Base-by-base conservation (phyloP, 2,888 invertebrate species). In the Rhagonycha fulva region DNA sequence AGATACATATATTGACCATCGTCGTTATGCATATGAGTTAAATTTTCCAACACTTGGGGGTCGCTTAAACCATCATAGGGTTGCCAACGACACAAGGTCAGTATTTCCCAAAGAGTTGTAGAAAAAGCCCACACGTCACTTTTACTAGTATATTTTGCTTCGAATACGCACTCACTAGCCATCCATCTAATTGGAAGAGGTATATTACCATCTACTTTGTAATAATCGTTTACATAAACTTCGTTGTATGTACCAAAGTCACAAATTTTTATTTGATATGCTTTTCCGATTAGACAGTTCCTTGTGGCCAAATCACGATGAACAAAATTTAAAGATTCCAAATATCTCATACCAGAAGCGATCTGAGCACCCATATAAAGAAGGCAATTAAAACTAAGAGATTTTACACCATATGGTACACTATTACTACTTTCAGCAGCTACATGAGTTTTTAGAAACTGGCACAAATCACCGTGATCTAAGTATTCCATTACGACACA, bases 91-190 rank as follows among this genome's bases (percentile, higher is more conserved):
- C 95, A 95, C 72, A 94, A 89, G 10, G 94, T 93, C 83, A 96
- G 90, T 76, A 97, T 93, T 88, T 97, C 97, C 93, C 96, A 95
- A 68, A 97, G 88, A 0, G 95, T 95, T 19, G 97, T 95, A 0
- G 94, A 97, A 87, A 96, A 97, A 12, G 96, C 92, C 96, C 97
- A 97, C 1, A 96, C 95, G 87, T 97, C 97, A 84, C 94, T 95
- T 87, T 95, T 95, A 76, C 95, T 95, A 72, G 96, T 95, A 87
- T 96, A 96, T 84, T 94, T 93, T 19, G 94, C 95, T 84, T 92
- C 87, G 80, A 95, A 91, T 75, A 95, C 92, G 1, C 94, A 93
- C 87, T 96, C 96, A 95, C 96, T 96, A 1, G 96, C 94, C 90
- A 96, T 96, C 96, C 96, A 96, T 68, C 97, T 91, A 73, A 97